Percentiles rank a stretch among this genome's conserved stretches.
These are phyloP conservation scores for Copsychus sechellarum DNA, from an alignment of 2,113 vertebrate genomes.

Conservation along the genomic window DNA sequence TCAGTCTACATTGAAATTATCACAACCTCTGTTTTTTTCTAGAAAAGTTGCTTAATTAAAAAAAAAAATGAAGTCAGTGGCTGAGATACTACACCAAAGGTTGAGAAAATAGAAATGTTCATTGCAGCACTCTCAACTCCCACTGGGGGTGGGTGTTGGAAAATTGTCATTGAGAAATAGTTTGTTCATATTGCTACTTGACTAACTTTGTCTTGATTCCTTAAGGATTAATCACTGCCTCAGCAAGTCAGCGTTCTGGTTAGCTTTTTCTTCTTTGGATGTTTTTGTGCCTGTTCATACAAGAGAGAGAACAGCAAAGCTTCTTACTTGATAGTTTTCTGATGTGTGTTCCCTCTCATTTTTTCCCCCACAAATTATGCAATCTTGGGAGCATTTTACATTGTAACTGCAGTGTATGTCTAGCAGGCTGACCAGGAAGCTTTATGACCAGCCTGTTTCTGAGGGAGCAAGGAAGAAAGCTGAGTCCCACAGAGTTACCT, in stretches of 20 bases:
- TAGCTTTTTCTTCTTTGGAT: neutral
- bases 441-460: neutral
- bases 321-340: neutral
- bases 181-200: neutral
- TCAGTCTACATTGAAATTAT: neutral
- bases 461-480: neutral
- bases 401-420: neutral
- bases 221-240: neutral
- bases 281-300: neutral
- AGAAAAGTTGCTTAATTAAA: neutral
- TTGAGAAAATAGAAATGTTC: neutral
- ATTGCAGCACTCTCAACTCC: neutral
- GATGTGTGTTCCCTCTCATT: neutral
- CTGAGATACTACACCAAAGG: neutral
- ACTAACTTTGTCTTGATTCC: neutral
- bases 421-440: neutral
- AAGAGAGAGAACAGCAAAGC: neutral
- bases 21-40: neutral
- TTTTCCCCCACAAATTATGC: fast-evolving
- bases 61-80: neutral
- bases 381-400: neutral
- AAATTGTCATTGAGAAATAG: neutral
- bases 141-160: neutral
- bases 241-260: neutral
- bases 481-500: neutral